Evolutionary conservation across 2,113 vertebrate genomes (phyloP).

Genomic region (Phaethon lepturus): DNA sequence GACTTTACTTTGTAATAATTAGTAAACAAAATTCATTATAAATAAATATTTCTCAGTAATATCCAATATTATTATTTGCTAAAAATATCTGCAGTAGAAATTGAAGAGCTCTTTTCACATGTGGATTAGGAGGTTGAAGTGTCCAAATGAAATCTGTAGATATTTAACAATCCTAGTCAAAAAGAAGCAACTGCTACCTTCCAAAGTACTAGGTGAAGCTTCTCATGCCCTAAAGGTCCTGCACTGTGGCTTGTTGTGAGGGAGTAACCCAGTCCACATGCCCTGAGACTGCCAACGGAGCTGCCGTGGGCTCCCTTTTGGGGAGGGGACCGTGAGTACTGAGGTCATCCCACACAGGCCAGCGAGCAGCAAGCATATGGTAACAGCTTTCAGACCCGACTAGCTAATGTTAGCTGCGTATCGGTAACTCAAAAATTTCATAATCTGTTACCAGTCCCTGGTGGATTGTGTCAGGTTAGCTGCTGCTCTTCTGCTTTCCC

Average conservation of each 20-base stretch:
- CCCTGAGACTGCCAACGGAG: background rate
- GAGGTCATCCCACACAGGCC: background rate
- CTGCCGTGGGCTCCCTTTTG: background rate
- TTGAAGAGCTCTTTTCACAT: background rate
- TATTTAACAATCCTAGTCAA: background rate
- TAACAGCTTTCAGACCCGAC: background rate
- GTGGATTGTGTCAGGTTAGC: background rate
- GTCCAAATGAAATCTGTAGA: background rate
- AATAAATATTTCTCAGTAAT: background rate
- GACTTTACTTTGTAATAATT: background rate
- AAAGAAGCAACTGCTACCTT: background rate
- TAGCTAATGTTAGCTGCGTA: background rate
- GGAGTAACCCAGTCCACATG: rapidly evolving
- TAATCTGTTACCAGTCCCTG: background rate
- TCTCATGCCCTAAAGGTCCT: background rate
- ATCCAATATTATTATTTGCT: background rate
- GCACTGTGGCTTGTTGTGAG: background rate
- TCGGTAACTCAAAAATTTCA: background rate
- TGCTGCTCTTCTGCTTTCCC: background rate
- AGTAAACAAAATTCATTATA: background rate
- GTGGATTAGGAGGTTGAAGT: background rate
- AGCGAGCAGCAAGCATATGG: background rate
- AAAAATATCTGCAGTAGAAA: background rate
- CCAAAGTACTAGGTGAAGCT: background rate
- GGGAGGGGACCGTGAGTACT: background rate